Evolutionary conservation across 1,140 invertebrate genomes (phyloP).

Genomic region (Drosophila kohkoa): DNA sequence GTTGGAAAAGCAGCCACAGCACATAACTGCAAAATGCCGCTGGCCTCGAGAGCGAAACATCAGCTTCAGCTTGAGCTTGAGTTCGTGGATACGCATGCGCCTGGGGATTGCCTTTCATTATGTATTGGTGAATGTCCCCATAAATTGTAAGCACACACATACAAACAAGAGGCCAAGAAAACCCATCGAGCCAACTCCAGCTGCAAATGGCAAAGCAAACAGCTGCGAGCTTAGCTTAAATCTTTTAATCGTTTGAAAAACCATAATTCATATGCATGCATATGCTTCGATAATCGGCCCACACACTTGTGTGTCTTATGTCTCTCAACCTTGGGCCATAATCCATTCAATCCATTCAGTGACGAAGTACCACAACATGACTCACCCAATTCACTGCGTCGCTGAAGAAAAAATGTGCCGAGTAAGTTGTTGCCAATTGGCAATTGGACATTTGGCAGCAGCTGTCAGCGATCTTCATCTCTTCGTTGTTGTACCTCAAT

Average conservation of each 20-base stretch:
- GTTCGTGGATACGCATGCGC: slow-evolving; percentile 53
- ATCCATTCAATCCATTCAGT: not conserved
- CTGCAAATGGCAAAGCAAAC: slow-evolving; percentile 23
- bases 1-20: slow-evolving; percentile 44
- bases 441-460: not conserved
- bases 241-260: slow-evolving; percentile 37
- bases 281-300: slow-evolving; percentile 10
- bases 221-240: slow-evolving; percentile 45
- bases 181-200: not conserved
- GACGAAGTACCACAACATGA: slow-evolving; percentile 44
- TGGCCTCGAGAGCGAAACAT: slow-evolving; percentile 18
- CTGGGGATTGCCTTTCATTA: slow-evolving; percentile 62
- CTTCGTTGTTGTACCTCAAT: not conserved
- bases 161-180: slow-evolving; percentile 7
- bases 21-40: slow-evolving; percentile 72
- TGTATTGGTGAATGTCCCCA: slow-evolving; percentile 47
- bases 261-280: slow-evolving; percentile 53
- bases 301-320: slow-evolving; percentile 28
- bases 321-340: slow-evolving; percentile 31
- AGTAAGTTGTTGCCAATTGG: slow-evolving; percentile 27
- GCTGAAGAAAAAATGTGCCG: slow-evolving; percentile 24
- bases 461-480: slow-evolving; percentile 5
- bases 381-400: slow-evolving; percentile 24
- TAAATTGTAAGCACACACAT: slow-evolving; percentile 31
- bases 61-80: not conserved